A percentile compares a stretch with the other conserved stretches of the same genome.
Conservation (phyloP, 2,888 invertebrate genomes). For the Acronicta aceris region DNA sequence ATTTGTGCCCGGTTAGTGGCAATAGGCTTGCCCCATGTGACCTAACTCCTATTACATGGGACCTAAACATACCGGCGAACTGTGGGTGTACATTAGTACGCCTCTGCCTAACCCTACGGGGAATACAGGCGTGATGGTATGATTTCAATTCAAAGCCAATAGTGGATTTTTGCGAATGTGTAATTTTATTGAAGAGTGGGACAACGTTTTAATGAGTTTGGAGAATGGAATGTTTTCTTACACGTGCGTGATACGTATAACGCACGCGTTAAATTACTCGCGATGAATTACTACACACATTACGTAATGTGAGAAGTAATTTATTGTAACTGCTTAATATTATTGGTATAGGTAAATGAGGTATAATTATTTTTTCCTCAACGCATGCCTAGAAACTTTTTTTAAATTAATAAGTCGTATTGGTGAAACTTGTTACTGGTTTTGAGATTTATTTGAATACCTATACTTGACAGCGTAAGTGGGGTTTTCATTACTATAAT, state of each 20-base stretch:
- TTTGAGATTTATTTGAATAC: constrained; percentile 35
- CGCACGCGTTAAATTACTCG: too few relatives aligned
- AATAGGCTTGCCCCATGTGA: too few relatives aligned
- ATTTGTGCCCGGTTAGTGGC: too few relatives aligned
- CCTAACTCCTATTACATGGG: too few relatives aligned
- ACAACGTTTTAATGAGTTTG: constrained; percentile 18
- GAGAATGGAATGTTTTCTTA: constrained; percentile 12
- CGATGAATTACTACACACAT: too few relatives aligned
- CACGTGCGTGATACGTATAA: constrained; percentile 3
- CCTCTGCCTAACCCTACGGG: too few relatives aligned
- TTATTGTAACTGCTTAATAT: constrained; percentile 19
- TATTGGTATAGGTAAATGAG: constrained; percentile 9
- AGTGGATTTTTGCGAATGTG: constrained; percentile 22
- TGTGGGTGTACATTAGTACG: too few relatives aligned
- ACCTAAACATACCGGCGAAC: too few relatives aligned
- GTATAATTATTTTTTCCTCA: constrained; percentile 5
- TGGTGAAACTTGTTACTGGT: constrained; percentile 5
- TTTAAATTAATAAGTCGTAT: constrained; percentile 8
- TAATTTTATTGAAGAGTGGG: constrained; percentile 12
- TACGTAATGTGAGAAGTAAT: constrained; percentile 7
- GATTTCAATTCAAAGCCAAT: constrained; percentile 4
- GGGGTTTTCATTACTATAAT: constrained; percentile 35
- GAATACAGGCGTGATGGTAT: too few relatives aligned
- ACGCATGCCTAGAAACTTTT: neutral
- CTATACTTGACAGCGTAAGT: constrained; percentile 24